Evolutionary conservation across 2,113 vertebrate genomes (phyloP).

Genomic region (Labeo rohita): DNA sequence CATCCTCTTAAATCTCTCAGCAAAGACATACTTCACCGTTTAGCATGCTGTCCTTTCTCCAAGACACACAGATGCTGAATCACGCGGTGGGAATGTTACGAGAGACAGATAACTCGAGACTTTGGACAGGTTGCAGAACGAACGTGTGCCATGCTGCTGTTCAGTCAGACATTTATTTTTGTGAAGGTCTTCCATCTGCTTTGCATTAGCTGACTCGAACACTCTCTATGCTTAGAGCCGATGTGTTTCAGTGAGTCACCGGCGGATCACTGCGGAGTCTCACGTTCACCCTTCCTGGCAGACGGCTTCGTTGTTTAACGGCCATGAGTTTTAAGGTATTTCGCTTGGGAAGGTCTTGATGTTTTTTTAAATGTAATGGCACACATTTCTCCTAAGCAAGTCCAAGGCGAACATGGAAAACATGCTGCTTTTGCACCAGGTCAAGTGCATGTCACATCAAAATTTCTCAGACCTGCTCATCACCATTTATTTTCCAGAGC

Average conservation of each 20-base stretch:
- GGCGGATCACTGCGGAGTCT: background rate
- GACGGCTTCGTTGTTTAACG: slow-evolving; percentile 33
- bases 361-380: background rate
- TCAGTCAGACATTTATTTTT: slow-evolving; percentile 71
- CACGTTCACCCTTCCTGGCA: slow-evolving; percentile 4
- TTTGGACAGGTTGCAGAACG: background rate
- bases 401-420: slow-evolving; percentile 4
- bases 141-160: background rate
- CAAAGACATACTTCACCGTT: background rate
- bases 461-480: background rate
- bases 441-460: background rate
- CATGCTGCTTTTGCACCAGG: background rate
- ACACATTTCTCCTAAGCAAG: background rate
- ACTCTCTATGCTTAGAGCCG: slow-evolving; percentile 53
- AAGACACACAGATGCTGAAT: slow-evolving; percentile 19
- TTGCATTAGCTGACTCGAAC: slow-evolving; percentile 66
- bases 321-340: slow-evolving; percentile 38
- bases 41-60: background rate
- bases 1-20: background rate
- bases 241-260: slow-evolving; percentile 49
- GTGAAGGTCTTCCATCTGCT: slow-evolving; percentile 75
- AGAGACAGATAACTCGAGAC: background rate
- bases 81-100: background rate
- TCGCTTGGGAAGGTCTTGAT: slow-evolving; percentile 46
- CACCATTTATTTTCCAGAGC: background rate